Evolutionary conservation across 2,888 invertebrate genomes (phyloP).

Genomic region (Microchrysa polita): DNA sequence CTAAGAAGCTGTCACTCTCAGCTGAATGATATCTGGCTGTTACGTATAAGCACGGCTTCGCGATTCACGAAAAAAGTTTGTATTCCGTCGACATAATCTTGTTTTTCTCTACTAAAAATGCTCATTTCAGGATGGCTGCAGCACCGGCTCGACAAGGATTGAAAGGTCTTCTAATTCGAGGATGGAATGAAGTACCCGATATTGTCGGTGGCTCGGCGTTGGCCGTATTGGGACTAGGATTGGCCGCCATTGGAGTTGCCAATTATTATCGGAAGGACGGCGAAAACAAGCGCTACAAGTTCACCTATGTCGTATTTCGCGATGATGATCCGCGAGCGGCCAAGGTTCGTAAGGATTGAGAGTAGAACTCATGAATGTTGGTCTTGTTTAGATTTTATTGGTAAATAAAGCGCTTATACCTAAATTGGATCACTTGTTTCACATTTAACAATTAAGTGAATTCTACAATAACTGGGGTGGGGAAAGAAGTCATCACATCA

Average conservation of each 20-base stretch:
- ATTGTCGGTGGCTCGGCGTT: conserved; percentile 70
- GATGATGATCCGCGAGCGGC: conserved; percentile 74
- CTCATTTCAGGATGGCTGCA: conserved; percentile 48
- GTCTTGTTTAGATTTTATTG: conserved; percentile 28
- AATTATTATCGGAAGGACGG: conserved; percentile 70
- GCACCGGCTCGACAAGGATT: conserved; percentile 58
- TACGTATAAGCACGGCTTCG: conserved; percentile 10
- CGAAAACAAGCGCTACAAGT: conserved; percentile 74
- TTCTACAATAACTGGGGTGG: not conserved
- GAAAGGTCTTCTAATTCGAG: conserved; percentile 58
- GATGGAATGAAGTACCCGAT: conserved; percentile 78
- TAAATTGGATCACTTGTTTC: conserved; percentile 9
- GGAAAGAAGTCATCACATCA: too few relatives aligned
- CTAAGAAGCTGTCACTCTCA: conserved; percentile 13
- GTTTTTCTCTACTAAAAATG: not conserved
- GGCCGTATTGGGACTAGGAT: conserved; percentile 71
- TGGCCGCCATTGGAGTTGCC: conserved; percentile 65
- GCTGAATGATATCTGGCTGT: not conserved
- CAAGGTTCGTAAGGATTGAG: conserved; percentile 68
- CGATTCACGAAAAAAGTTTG: conserved; percentile 1
- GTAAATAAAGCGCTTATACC: conserved; percentile 26
- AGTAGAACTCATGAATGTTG: not conserved
- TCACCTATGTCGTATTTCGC: conserved; percentile 71
- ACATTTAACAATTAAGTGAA: not conserved
- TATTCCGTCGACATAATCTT: not conserved